Evolutionary conservation across 2,113 vertebrate genomes (phyloP), one percentile per base, ranked within the genome.

Genomic region (Ptyas mucosa): DNA sequence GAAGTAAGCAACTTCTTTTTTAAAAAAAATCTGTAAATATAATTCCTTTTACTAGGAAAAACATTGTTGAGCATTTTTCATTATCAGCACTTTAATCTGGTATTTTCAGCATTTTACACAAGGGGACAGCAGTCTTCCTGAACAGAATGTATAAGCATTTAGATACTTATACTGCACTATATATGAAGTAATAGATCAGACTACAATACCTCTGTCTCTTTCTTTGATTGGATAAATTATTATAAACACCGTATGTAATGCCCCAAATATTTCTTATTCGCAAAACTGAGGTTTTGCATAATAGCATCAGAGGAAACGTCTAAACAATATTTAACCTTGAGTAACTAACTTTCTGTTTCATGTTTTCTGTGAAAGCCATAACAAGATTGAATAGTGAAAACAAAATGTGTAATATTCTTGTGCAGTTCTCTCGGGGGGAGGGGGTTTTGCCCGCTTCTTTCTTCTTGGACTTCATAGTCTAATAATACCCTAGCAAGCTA

Each of bases 361-460:
- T 51, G 29, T 95, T 91, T 87, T 94, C 81, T 88, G 91, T 91
- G 93, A 94, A 88, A 81, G 39, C 58, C 94, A 75, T 8, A 8
- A 39, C 21, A 34, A 81, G 39, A 39, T 34, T 49, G 43, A 15
- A 39, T 53, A 49, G 34, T 58, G 81, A 92, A 92, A 91, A 54
- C 34, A 90, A 90, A 15, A 87, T 9, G 49, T 85, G 93, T 57
- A 58, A 12, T 14, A 3, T 21, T 87, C 85, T 81, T 95, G 86
- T 0, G 0, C 29, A 14, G 1, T 58, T 51, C 51, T 54, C 34
- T 91, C 46, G 26, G 2, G 20, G 55, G 6, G 53, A 0, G 57
- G 24, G 55, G 18, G n/a, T 12, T 34, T 24, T 86, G 29, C 3
- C 46, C 26, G 8, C 2, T 54, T 53, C 34, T 89, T 15, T 75